Evolutionary conservation across 2,797 vertebrate genomes (phyloP), one percentile per base, ranked within the genome.

Genomic region (Lepilemur septentrionalis): DNA sequence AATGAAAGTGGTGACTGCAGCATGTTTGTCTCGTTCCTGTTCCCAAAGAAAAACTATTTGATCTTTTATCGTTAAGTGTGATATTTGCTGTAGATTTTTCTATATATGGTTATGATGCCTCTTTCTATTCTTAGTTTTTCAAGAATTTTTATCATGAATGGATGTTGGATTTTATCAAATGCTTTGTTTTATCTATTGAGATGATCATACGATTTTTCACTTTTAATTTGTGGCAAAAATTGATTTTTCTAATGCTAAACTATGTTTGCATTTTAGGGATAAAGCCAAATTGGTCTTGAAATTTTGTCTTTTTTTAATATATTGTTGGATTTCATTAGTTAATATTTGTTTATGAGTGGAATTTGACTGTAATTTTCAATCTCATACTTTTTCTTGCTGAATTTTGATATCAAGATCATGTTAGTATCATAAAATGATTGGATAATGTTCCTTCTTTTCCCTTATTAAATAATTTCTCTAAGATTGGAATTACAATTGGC

Each of bases 391-490:
- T 55, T 55, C 48, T 43, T 83, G 17, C 55, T 7, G 11, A 92
- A 85, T 76, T 84, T 84, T 92, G 30, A 8, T 85, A 30, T 76
- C 38, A 85, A 65, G 30, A 28, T 72, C 41, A 43, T 63, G 61
- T 63, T 63, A 63, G 4, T 38, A 75, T 76, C 41, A 7, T 46
- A 46, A 28, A 82, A 35, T 1, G 12, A 61, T 41, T 7, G 63
- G n/a, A 4, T 22, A 46, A 43, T 57, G 22, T 80, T 69, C 22
- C 57, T 10, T 75, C 57, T 55, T 84, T 76, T 18, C 17, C 30
- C 17, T 75, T 92, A 46, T 76, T 57, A 38, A 76, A 67, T 38
- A 76, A 55, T 67, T 84, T 85, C 35, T 92, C 35, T 92, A 46
- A 85, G 30, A 22, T 38, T 72, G 65, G 50, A 59, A 70, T 55